Percentiles rank a stretch among this genome's conserved stretches.
Evolutionary conservation across 2,888 invertebrate genomes (phyloP).

Genomic region (Xanthia togata): DNA sequence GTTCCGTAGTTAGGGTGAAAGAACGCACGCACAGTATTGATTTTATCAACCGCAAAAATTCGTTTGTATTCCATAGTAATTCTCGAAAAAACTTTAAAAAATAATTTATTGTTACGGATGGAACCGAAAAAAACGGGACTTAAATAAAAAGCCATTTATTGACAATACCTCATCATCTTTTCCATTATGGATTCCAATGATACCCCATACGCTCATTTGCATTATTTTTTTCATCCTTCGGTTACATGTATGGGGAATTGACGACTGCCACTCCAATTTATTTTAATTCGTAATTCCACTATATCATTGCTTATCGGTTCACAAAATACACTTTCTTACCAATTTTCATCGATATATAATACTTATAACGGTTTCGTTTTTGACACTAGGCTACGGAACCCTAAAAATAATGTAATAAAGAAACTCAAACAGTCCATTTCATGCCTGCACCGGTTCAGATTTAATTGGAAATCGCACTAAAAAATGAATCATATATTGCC

Average conservation of each 20-base stretch:
- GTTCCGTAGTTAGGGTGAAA: no score
- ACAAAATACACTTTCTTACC: no score
- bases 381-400: neutral
- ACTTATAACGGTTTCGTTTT: neutral
- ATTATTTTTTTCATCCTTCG: no score
- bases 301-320: no score
- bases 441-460: conserved; percentile 21
- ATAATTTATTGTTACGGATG: neutral
- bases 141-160: neutral
- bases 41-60: no score
- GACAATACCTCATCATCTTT: neutral
- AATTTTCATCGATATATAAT: no score
- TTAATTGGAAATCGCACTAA: conserved; percentile 48
- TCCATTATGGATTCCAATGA: neutral
- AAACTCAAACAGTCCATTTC: conserved; percentile 52
- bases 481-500: conserved; percentile 39
- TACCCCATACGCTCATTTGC: neutral
- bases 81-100: neutral
- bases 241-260: no score
- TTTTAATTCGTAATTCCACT: no score
- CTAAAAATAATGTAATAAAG: conserved; percentile 24
- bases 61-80: no score
- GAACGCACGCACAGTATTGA: no score
- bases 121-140: neutral
- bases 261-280: no score